Percentiles rank a stretch among this genome's conserved stretches.
Evolutionary conservation across 2,888 invertebrate species (phyloP).

Genomic region (Mechanitis messenoides): DNA sequence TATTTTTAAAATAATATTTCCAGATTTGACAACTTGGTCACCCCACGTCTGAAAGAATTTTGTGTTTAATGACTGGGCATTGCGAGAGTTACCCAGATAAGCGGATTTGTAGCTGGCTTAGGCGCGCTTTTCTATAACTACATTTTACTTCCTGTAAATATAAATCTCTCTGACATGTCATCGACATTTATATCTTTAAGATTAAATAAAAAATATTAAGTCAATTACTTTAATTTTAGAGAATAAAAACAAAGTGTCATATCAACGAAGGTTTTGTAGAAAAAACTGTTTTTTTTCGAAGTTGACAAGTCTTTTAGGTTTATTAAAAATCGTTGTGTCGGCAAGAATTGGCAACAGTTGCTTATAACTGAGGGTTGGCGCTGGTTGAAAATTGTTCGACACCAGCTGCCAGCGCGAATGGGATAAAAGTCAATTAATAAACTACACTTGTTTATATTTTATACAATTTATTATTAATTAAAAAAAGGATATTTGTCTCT

Average conservation of each 20-base stretch:
- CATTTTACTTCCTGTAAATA: slow-evolving; percentile 8
- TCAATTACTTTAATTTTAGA: not conserved
- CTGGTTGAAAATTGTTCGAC: slow-evolving; percentile 17
- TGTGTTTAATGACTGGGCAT: slow-evolving; percentile 61
- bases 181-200: no score
- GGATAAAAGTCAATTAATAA: slow-evolving; percentile 25
- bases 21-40: slow-evolving; percentile 30
- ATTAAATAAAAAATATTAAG: slow-evolving; percentile 5
- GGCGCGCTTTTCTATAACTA: slow-evolving; percentile 16
- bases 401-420: slow-evolving; percentile 3
- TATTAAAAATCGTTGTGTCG: slow-evolving; percentile 26
- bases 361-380: slow-evolving; percentile 22
- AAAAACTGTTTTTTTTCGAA: not conserved
- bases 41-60: slow-evolving; percentile 49
- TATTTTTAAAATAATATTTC: no score
- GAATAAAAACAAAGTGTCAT: slow-evolving; percentile 8
- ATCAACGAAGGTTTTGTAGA: not conserved
- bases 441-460: slow-evolving; percentile 6
- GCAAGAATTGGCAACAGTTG: slow-evolving; percentile 25
- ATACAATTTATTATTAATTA: slow-evolving; percentile 2
- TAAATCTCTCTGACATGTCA: not conserved
- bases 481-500: not conserved
- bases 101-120: slow-evolving; percentile 37
- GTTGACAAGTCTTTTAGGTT: slow-evolving; percentile 21
- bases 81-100: slow-evolving; percentile 48